These are phyloP conservation scores for Resseliella maxima DNA, from an alignment of 2,888 invertebrate species.

Conservation along the genomic window DNA sequence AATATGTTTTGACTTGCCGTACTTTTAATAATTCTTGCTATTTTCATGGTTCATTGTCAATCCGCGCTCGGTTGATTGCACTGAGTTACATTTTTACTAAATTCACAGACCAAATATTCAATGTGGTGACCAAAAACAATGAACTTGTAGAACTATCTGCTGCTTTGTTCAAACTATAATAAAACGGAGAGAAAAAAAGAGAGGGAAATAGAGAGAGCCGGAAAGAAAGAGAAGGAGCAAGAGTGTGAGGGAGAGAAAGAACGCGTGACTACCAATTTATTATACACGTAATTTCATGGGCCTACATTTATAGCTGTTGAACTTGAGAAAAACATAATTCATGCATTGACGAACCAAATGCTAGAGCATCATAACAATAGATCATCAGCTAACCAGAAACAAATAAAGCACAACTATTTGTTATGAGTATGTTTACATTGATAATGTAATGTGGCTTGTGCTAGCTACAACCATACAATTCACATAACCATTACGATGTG, in stretches of 20 bases:
- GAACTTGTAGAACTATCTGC: neutral
- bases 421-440: neutral
- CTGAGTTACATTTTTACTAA: neutral
- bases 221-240: neutral
- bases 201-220: neutral
- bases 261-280: neutral
- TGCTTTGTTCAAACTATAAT: neutral
- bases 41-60: constrained; percentile 50
- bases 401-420: neutral
- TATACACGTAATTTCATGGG: constrained; percentile 22
- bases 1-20: constrained; percentile 44
- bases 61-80: constrained; percentile 9
- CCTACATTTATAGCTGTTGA: constrained; percentile 15
- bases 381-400: constrained; percentile 19
- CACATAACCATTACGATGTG: neutral
- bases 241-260: neutral
- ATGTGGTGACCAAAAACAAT: constrained; percentile 32
- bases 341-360: constrained; percentile 19
- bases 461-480: too few species aligned
- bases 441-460: neutral
- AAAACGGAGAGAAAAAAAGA: neutral
- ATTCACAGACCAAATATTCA: neutral
- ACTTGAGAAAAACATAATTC: constrained; percentile 51
- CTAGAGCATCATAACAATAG: constrained; percentile 21
- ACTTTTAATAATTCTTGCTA: constrained; percentile 34